Base-by-base conservation (phyloP, 2,797 vertebrate genomes). In the Glyptemys insculpta region DNA sequence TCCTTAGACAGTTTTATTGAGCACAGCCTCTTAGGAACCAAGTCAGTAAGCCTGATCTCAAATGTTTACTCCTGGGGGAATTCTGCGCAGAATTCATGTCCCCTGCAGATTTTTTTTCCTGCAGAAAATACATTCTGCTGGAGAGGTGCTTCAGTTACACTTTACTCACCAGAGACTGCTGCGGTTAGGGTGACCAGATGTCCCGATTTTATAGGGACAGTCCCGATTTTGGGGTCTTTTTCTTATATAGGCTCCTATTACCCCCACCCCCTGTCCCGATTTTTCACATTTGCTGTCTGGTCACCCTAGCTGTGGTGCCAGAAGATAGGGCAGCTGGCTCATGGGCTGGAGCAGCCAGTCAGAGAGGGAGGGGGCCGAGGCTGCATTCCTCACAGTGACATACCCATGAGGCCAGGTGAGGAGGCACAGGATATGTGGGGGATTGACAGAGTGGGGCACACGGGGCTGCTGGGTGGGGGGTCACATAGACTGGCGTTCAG, bases 41-140 rank as follows among this genome's bases (percentile, higher is more conserved):
- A 54, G 1, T 0, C 5, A 12, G 29, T 41, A 34, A 87, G 25
- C 0, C 0, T 83, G 81, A 81, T 68, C 79, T 90, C 0, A 0
- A 21, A 72, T 2, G 5, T 49, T 65, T 65, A 65, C 34, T 65
- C 34, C 31, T n/a, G 62, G 62, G 62, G 34, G 31, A 65, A n/a
- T n/a, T 65, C 15, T 65, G 31, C 16, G 7, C 62, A 65, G 16
- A 65, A n/a, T 19, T 65, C 34, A 65, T 15, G 31, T 19, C 31
- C 62, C 29, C 62, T 4, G 8, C 62, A 65, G 34, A n/a, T 19
- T 65, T 65, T n/a, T n/a, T 65, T 65, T 9, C 34, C 16, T 65
- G 62, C 62, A n/a, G 34, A n/a, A n/a, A n/a, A n/a, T 65, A 19
- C 8, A 19, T n/a, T 65, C 34, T 65, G 34, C 15, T 18, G 62